These are phyloP conservation scores for Pachliopta kotzebuea DNA, from an alignment of 2,888 invertebrate species.

Conservation along the genomic window DNA sequence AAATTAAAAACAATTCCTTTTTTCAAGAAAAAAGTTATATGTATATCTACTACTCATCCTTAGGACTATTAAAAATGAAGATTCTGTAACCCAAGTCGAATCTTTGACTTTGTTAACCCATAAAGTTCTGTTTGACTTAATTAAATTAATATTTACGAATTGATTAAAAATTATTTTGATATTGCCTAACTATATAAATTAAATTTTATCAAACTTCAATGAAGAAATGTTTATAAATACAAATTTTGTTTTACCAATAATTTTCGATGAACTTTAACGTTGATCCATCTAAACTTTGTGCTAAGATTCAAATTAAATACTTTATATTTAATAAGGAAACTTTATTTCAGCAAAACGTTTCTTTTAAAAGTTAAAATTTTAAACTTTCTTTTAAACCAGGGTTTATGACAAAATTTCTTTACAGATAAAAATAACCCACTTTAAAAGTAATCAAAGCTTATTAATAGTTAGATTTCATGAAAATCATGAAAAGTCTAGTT, in stretches of 20 bases:
- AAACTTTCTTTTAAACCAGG: background rate
- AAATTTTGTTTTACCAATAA: background rate
- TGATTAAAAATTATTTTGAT: too few relatives aligned
- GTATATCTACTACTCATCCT: too few relatives aligned
- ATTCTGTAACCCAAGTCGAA: too few relatives aligned
- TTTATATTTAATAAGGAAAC: background rate
- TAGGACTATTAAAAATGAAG: too few relatives aligned
- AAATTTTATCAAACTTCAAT: background rate
- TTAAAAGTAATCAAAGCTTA: background rate
- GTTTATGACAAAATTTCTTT: background rate
- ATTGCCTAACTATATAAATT: background rate
- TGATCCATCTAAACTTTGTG: background rate
- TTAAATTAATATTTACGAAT: background rate
- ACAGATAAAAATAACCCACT: background rate
- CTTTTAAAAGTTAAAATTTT: conserved; percentile 1
- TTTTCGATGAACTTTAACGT: conserved; percentile 7
- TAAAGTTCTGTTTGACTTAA: background rate
- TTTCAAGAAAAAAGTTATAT: background rate
- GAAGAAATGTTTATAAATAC: background rate
- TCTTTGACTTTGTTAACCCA: too few relatives aligned
- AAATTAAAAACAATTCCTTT: background rate
- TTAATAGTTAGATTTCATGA: too few relatives aligned
- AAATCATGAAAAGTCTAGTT: too few relatives aligned
- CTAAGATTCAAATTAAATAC: background rate
- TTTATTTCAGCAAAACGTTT: background rate